phyloP scores from a whole-genome alignment of 2,113 vertebrate species.

The Calyptommatus sinebrachiatus region DNA sequence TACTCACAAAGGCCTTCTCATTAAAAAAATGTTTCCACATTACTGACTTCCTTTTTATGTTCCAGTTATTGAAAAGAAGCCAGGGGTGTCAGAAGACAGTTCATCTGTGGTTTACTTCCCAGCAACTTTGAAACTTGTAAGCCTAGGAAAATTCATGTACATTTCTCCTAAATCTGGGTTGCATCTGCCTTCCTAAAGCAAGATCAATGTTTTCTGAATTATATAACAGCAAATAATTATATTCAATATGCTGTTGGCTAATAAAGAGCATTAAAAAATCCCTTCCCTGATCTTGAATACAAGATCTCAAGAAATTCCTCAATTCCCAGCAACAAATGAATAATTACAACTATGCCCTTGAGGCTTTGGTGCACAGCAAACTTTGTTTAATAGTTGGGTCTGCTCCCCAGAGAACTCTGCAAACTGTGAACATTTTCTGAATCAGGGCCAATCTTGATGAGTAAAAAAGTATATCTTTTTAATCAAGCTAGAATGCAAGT shows the following conservation, averaged over 20 bases:
- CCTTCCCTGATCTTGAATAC: not conserved
- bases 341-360: not conserved
- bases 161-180: not conserved
- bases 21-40: conserved; percentile 39
- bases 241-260: conserved; percentile 3
- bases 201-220: not conserved
- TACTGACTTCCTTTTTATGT: conserved; percentile 32
- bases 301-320: not conserved
- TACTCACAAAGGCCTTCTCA: conserved; percentile 25
- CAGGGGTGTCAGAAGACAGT: not conserved
- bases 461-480: too few relatives aligned
- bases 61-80: not conserved
- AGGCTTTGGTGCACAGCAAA: not conserved
- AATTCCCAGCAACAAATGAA: not conserved
- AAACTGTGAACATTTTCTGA: not conserved
- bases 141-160: not conserved
- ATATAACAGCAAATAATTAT: not conserved
- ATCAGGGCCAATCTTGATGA: not conserved
- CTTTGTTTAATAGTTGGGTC: not conserved
- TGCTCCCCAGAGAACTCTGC: too few relatives aligned
- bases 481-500: too few relatives aligned
- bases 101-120: conserved; percentile 23
- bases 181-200: not conserved
- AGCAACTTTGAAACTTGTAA: not conserved
- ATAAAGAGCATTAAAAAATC: not conserved